Evolutionary conservation across 2,113 vertebrate species (phyloP).

Genomic region (Ictidomys tridecemlineatus): DNA sequence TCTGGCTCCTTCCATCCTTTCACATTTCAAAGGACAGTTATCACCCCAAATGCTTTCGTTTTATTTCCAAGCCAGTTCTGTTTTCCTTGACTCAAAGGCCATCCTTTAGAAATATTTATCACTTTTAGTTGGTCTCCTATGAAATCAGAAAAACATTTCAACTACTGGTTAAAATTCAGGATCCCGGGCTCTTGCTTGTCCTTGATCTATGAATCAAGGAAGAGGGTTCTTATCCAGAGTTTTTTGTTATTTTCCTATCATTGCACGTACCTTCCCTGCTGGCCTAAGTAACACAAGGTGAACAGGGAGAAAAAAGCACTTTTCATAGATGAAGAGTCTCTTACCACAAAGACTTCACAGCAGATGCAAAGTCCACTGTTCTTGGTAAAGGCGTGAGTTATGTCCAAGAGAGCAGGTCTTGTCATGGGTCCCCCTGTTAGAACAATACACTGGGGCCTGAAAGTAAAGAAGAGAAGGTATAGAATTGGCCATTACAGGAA

Average conservation of each 20-base stretch:
- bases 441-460: slow-evolving; percentile 95
- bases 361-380: slow-evolving; percentile 95
- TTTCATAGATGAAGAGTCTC: slow-evolving; percentile 56
- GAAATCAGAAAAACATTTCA: slow-evolving; percentile 76
- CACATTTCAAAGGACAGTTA: slow-evolving; percentile 11
- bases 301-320: neutral
- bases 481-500: neutral
- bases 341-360: slow-evolving; percentile 95
- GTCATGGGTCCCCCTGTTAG: slow-evolving; percentile 92
- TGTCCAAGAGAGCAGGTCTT: slow-evolving; percentile 95
- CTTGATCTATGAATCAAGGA: neutral
- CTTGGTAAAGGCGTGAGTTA: slow-evolving; percentile 95
- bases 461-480: slow-evolving; percentile 51
- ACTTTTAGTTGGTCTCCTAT: slow-evolving; percentile 65
- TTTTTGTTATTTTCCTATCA: neutral
- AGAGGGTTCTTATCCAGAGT: slow-evolving; percentile 38
- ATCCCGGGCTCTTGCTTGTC: neutral
- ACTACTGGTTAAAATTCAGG: slow-evolving; percentile 73
- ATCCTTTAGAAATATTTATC: slow-evolving; percentile 60
- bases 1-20: neutral
- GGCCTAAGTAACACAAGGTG: neutral
- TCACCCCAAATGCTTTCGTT: slow-evolving; percentile 1
- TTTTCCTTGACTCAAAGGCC: slow-evolving; percentile 62
- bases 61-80: slow-evolving; percentile 19
- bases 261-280: neutral